Percentiles rank a stretch among this genome's conserved stretches.
Conservation (phyloP, 2,113 vertebrate species). For the Tyrannus savana region DNA sequence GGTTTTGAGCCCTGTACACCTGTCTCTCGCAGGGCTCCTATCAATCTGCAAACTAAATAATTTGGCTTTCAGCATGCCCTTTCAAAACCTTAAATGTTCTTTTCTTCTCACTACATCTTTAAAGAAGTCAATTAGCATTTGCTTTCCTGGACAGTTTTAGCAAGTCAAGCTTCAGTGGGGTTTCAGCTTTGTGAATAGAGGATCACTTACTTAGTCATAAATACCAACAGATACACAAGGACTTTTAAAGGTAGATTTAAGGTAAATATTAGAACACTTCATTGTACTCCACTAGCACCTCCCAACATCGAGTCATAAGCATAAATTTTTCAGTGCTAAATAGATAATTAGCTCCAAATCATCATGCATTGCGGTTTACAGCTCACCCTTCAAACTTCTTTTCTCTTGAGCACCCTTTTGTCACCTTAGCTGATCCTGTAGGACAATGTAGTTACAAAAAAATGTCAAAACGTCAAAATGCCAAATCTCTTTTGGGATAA, state of each 20-base stretch:
- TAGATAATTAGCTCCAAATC: neutral
- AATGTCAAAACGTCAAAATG: neutral
- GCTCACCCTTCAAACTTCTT: neutral
- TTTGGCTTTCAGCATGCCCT: neutral
- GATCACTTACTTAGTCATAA: conserved; percentile 5
- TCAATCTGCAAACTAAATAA: neutral
- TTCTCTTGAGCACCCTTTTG: neutral
- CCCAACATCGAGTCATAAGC: neutral
- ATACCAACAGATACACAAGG: neutral
- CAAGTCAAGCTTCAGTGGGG: neutral
- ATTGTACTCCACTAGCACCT: neutral
- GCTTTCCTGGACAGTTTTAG: neutral
- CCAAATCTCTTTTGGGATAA: neutral
- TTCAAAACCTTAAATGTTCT: conserved; percentile 13
- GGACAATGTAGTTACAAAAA: neutral
- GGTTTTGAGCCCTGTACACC: neutral
- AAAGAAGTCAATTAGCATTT: neutral
- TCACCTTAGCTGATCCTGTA: neutral
- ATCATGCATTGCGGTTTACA: neutral
- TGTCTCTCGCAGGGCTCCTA: neutral
- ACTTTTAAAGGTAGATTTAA: conserved; percentile 2
- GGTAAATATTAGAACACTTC: conserved; percentile 22
- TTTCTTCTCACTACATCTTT: neutral
- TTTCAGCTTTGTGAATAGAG: conserved; percentile 22
- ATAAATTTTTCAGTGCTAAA: neutral